Evolutionary conservation across 2,888 invertebrate genomes (phyloP).

Genomic region (Plebejus melissa): DNA sequence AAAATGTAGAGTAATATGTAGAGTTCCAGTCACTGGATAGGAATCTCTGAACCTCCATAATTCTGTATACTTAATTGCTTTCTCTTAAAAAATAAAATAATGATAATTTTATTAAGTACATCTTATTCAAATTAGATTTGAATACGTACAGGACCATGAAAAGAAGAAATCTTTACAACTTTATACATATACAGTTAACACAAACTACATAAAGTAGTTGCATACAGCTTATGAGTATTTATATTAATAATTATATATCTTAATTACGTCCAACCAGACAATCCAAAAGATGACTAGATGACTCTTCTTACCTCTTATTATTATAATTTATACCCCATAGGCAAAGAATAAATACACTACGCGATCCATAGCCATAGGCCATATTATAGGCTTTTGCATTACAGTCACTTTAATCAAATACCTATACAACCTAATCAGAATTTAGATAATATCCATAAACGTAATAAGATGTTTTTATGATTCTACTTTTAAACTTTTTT

Average conservation of each 20-base stretch:
- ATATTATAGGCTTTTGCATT: too few relatives aligned
- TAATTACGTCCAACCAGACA: not conserved
- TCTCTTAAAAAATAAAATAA: not conserved
- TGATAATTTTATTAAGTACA: not conserved
- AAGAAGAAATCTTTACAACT: not conserved
- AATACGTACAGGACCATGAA: not conserved
- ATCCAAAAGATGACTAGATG: constrained; percentile 13
- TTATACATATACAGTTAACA: not conserved
- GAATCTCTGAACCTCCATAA: not conserved
- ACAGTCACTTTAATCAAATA: too few relatives aligned
- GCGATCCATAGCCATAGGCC: too few relatives aligned
- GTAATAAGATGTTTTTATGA: too few relatives aligned
- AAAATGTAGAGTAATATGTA: too few relatives aligned
- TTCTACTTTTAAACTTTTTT: too few relatives aligned
- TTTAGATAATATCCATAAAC: too few relatives aligned
- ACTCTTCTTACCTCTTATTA: not conserved
- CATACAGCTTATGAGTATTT: not conserved
- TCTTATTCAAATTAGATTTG: not conserved
- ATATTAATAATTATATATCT: not conserved
- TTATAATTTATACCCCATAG: not conserved
- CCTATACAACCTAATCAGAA: too few relatives aligned
- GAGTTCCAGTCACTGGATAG: too few relatives aligned
- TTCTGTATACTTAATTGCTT: not conserved
- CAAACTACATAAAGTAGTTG: not conserved
- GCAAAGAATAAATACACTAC: too few relatives aligned